Conservation (phyloP, 2,797 vertebrate species). For the Mallotus villosus region DNA sequence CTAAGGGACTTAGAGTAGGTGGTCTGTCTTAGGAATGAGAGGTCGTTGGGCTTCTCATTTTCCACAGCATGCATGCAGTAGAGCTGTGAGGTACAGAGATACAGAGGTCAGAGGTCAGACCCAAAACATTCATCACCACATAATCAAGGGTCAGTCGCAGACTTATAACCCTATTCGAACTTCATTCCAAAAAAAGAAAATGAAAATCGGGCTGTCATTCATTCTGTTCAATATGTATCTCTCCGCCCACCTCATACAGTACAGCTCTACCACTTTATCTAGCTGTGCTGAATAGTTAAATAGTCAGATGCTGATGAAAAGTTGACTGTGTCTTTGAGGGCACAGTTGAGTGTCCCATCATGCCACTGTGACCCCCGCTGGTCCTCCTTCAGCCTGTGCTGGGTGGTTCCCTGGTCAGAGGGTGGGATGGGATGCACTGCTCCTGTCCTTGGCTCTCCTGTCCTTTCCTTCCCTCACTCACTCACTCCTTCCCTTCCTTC, state of each 20-base stretch:
- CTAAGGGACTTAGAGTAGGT: slow-evolving; percentile 86
- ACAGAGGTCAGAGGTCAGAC: slow-evolving; percentile 65
- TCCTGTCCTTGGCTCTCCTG: neutral
- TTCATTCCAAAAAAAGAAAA: slow-evolving; percentile 11
- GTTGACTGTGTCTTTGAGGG: neutral
- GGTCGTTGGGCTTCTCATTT: slow-evolving; percentile 81
- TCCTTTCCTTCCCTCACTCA: slow-evolving; percentile 14
- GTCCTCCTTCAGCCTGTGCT: slow-evolving; percentile 7
- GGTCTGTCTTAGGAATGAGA: slow-evolving; percentile 82
- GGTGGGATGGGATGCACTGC: slow-evolving; percentile 16
- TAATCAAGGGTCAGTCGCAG: too few species aligned
- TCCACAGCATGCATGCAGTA: slow-evolving; percentile 94
- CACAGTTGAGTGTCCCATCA: slow-evolving; percentile 3
- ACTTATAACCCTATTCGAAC: slow-evolving; percentile 17
- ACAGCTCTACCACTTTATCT: slow-evolving; percentile 29
- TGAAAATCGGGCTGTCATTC: slow-evolving; percentile 2
- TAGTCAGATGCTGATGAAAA: neutral
- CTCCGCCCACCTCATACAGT: slow-evolving; percentile 42
- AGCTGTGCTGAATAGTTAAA: slow-evolving; percentile 29
- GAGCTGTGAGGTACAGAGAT: slow-evolving; percentile 90
- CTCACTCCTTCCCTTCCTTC: slow-evolving; percentile 16
- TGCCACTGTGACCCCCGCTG: neutral
- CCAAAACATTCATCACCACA: slow-evolving; percentile 24
- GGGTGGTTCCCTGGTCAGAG: slow-evolving; percentile 44
- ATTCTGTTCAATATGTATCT: slow-evolving; percentile 43